phyloP scores from a whole-genome alignment of 2,797 vertebrate species.

The Numenius phaeopus region DNA sequence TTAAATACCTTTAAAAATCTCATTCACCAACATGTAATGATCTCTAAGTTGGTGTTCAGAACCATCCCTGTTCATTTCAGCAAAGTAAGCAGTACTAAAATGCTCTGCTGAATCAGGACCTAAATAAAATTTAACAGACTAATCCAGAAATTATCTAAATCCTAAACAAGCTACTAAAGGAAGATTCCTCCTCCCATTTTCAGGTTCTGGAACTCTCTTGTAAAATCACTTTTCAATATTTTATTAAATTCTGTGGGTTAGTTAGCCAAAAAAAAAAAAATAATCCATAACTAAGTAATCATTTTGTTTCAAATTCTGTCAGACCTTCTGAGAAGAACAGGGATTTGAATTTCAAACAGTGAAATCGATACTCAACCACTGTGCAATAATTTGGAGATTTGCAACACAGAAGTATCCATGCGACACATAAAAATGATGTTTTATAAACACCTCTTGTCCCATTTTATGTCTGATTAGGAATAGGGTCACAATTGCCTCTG shows the following conservation, averaged over 20 bases:
- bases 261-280: not conserved
- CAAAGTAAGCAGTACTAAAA: conserved; percentile 11
- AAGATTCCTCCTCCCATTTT: not conserved
- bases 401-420: not conserved
- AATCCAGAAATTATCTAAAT: conserved; percentile 46
- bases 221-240: conserved; percentile 6
- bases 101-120: conserved; percentile 11
- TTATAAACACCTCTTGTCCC: not conserved
- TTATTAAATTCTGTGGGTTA: not conserved
- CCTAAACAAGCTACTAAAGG: not conserved
- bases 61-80: not conserved
- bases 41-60: not conserved
- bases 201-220: not conserved
- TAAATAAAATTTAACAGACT: conserved; percentile 17
- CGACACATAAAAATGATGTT: not conserved
- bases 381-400: not conserved
- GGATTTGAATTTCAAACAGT: conserved; percentile 15
- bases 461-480: not conserved
- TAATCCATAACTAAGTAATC: not conserved
- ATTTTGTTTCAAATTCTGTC: conserved; percentile 10
- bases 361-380: not conserved
- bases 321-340: not conserved
- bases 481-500: not conserved
- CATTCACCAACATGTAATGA: not conserved
- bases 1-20: conserved; percentile 36